phyloP scores from a whole-genome alignment of 1,140 invertebrate species.

The Lycorma delicatula region DNA sequence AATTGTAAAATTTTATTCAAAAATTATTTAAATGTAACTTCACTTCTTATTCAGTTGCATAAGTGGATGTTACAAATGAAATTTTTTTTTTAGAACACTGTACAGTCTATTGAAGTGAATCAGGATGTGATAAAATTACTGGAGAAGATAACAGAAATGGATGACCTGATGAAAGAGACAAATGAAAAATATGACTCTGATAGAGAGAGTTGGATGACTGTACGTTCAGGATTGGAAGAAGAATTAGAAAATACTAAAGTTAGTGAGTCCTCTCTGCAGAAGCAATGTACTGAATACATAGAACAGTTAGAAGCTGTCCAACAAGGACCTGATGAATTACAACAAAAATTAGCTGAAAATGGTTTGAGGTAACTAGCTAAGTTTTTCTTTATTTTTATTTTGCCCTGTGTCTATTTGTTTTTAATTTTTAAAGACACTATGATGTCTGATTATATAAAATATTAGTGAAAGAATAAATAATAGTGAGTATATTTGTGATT shows the following conservation, averaged over 20 bases:
- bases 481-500: not conserved
- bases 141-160: constrained; percentile 15
- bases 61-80: no score
- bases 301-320: constrained; percentile 17
- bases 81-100: no score
- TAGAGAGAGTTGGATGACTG: constrained; percentile 19
- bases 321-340: constrained; percentile 21
- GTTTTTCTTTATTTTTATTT: no score
- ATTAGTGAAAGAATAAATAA: not conserved
- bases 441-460: no score
- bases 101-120: not conserved
- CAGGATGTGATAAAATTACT: constrained; percentile 15
- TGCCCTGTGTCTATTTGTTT: no score
- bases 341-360: constrained; percentile 15
- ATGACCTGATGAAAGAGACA: constrained; percentile 17
- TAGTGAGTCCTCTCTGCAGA: constrained; percentile 5
- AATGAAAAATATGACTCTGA: constrained; percentile 24
- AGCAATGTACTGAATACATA: constrained; percentile 17
- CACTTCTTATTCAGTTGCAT: no score
- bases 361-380: constrained; percentile 15
- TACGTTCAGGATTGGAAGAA: constrained; percentile 18
- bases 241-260: constrained; percentile 20
- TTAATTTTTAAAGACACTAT: not conserved
- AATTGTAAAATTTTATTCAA: no score
- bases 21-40: no score